Percentiles rank a stretch among this genome's conserved stretches.
Evolutionary conservation across 2,797 vertebrate species (phyloP).

Genomic region (Falco columbarius): DNA sequence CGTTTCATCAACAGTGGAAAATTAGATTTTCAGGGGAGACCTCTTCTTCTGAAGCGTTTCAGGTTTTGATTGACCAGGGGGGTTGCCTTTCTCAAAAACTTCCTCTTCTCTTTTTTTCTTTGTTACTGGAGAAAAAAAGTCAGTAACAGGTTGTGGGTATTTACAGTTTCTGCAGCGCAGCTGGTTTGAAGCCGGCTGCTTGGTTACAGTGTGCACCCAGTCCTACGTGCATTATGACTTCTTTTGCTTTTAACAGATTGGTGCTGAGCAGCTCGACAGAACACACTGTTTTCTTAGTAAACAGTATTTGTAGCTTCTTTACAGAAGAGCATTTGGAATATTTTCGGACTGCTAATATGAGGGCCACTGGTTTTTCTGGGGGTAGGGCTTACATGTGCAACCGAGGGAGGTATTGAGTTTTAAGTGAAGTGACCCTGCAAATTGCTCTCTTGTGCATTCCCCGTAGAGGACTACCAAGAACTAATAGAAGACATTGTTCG

Average conservation of each 20-base stretch:
- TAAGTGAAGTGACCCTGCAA: not conserved
- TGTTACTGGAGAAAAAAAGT: not conserved
- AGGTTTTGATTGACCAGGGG: not conserved
- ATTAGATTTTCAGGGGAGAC: not conserved
- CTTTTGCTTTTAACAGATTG: not conserved
- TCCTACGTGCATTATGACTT: not conserved
- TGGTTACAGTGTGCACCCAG: not conserved
- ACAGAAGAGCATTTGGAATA: not conserved
- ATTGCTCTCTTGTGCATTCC: constrained; percentile 38
- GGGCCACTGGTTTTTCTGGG: not conserved
- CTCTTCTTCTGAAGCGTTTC: not conserved
- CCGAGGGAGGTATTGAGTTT: not conserved
- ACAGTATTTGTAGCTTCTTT: not conserved
- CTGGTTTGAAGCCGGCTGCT: not conserved
- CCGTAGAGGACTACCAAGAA: constrained; percentile 96
- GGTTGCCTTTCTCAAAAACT: not conserved
- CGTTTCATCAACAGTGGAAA: not conserved
- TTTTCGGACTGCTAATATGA: not conserved
- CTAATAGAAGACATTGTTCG: constrained; percentile 98
- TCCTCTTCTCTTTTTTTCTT: not conserved
- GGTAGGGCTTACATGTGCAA: not conserved
- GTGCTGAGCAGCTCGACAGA: not conserved
- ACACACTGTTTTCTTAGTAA: not conserved
- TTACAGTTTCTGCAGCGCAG: not conserved
- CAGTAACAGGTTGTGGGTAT: not conserved